Conservation (phyloP, 2,888 invertebrate species). For the Trisateles emortualis region DNA sequence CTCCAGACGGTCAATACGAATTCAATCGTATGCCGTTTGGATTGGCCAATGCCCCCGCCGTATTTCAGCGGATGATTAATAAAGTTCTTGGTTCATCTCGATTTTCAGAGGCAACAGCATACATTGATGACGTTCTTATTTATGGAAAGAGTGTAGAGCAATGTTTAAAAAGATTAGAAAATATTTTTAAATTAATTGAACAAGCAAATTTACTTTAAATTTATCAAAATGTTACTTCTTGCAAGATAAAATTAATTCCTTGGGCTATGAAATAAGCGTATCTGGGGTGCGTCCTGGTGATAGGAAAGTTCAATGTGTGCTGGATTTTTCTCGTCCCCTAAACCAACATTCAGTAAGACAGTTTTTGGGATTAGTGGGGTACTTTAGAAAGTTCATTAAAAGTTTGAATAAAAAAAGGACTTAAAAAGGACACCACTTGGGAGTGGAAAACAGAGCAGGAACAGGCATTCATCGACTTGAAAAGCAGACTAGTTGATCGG, state of each 20-base stretch:
- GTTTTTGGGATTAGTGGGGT: constrained; percentile 7
- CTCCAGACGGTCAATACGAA: constrained; percentile 42
- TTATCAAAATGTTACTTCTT: constrained; percentile 8
- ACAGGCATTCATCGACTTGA: not conserved
- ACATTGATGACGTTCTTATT: constrained; percentile 15
- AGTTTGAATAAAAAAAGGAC: constrained; percentile 3
- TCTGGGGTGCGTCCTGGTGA: constrained; percentile 13
- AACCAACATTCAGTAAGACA: constrained; percentile 4
- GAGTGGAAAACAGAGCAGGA: not conserved
- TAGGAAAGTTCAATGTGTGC: not conserved
- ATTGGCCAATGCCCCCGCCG: constrained; percentile 29
- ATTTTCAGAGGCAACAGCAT: constrained; percentile 3
- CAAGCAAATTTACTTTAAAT: no score
- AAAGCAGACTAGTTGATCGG: not conserved
- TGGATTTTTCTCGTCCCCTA: constrained; percentile 4
- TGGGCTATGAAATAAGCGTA: constrained; percentile 25
- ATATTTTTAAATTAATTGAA: not conserved
- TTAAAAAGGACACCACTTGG: constrained; percentile 1
- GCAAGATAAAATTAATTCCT: constrained; percentile 9
- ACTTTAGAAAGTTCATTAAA: constrained; percentile 16
- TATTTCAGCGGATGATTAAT: constrained; percentile 30
- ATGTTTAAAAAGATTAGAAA: constrained; percentile 1
- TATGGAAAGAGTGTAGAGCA: not conserved
- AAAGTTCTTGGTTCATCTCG: constrained; percentile 12
- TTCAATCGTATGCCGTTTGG: constrained; percentile 41